These are phyloP conservation scores for Parasteatoda tepidariorum DNA, from an alignment of 1,140 invertebrate species.

Conservation along the genomic window DNA sequence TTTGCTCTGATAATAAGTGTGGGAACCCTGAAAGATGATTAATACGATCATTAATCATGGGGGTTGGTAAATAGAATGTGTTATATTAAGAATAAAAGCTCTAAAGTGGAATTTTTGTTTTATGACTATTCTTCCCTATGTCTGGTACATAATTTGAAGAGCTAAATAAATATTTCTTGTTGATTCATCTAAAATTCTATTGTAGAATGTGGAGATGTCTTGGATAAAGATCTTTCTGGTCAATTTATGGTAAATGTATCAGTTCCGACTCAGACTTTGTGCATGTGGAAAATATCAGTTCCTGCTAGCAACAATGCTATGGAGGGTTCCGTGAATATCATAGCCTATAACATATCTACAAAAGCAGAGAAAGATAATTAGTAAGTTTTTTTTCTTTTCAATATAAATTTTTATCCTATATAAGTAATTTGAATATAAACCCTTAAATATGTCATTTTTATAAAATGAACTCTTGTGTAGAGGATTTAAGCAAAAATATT, in stretches of 20 bases:
- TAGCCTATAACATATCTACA: conserved; percentile 17
- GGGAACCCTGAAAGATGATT: too few relatives aligned
- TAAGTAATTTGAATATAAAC: background rate
- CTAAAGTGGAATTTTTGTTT: too few relatives aligned
- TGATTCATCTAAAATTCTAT: too few relatives aligned
- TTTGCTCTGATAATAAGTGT: too few relatives aligned
- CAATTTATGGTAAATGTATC: conserved; percentile 18
- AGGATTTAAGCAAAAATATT: background rate
- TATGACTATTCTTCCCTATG: too few relatives aligned
- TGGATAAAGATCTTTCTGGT: background rate
- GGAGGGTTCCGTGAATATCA: conserved; percentile 9
- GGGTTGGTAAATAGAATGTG: too few relatives aligned
- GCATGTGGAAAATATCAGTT: conserved; percentile 46
- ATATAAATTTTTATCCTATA: background rate
- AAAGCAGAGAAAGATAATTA: conserved; percentile 31
- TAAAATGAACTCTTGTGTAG: background rate
- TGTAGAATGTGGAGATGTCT: conserved; percentile 33
- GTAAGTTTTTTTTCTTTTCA: conserved; percentile 8
- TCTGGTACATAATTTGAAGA: too few relatives aligned
- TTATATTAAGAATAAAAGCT: too few relatives aligned
- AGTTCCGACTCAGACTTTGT: conserved; percentile 5
- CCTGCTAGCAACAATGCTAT: background rate
- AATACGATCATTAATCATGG: too few relatives aligned
- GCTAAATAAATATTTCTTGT: too few relatives aligned
- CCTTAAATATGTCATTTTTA: background rate